phyloP scores from a whole-genome alignment of 2,113 vertebrate species.

The Cynoglossus semilaevis region DNA sequence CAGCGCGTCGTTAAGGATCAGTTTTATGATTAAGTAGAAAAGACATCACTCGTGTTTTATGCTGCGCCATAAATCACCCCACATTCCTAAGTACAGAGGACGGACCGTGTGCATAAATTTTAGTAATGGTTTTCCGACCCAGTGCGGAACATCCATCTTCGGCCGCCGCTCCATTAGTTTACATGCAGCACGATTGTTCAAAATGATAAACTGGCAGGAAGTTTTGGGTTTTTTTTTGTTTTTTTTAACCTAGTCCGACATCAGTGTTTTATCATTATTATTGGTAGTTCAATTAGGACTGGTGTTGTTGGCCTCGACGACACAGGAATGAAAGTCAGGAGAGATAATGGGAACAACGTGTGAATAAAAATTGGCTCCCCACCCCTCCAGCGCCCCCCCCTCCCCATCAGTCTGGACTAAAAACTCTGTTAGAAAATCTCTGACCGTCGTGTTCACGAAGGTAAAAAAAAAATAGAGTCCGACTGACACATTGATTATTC shows the following conservation, averaged over 20 bases:
- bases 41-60: neutral
- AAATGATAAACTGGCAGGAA: conserved; percentile 1
- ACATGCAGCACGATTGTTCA: neutral
- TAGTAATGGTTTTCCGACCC: neutral
- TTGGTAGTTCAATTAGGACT: too few relatives aligned
- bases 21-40: neutral
- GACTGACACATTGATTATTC: too few relatives aligned
- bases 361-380: conserved; percentile 61
- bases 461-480: too few relatives aligned
- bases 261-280: too few relatives aligned
- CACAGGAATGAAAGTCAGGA: conserved; percentile 1
- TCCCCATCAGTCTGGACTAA: neutral
- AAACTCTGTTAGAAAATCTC: too few relatives aligned
- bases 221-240: neutral
- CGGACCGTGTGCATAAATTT: neutral
- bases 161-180: neutral
- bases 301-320: neutral
- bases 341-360: conserved; percentile 38
- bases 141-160: neutral
- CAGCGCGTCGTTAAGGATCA: neutral
- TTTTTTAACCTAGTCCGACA: too few relatives aligned
- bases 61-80: neutral
- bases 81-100: too few relatives aligned
- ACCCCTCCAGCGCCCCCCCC: too few relatives aligned
- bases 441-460: too few relatives aligned